Evolutionary conservation across 2,888 invertebrate genomes (phyloP).

Genomic region (Alloscopus bannaensis): DNA sequence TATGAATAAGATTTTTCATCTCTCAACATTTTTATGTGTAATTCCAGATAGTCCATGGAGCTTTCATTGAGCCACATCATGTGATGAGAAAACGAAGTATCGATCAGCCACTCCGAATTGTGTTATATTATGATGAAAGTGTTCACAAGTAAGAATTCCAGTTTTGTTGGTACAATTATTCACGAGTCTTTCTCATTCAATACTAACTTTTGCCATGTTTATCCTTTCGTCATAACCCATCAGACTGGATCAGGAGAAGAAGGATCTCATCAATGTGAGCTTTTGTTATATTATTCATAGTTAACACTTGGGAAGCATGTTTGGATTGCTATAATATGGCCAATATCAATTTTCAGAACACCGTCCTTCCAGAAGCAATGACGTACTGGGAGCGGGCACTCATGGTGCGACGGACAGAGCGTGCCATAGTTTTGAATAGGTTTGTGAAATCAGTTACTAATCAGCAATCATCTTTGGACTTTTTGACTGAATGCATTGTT

Average conservation of each 20-base stretch:
- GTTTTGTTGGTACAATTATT: conserved; percentile 4
- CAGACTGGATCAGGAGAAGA: conserved; percentile 89
- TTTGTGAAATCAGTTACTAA: too few relatives aligned
- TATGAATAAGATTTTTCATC: too few relatives aligned
- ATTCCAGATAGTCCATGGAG: conserved; percentile 90
- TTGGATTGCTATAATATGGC: too few relatives aligned
- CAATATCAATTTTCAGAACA: conserved; percentile 80
- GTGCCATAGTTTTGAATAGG: conserved; percentile 92
- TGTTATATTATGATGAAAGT: conserved; percentile 90
- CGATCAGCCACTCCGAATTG: conserved; percentile 88
- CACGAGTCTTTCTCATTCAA: conserved; percentile 4
- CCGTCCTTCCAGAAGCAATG: conserved; percentile 92
- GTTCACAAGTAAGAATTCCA: conserved; percentile 89
- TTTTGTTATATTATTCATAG: too few relatives aligned
- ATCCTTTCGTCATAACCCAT: conserved; percentile 1
- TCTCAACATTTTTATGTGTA: too few relatives aligned
- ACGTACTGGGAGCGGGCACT: conserved; percentile 95
- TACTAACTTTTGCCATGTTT: neutral
- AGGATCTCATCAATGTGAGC: conserved; percentile 91
- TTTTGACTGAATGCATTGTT: too few relatives aligned
- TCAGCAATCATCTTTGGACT: neutral
- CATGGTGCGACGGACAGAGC: conserved; percentile 90
- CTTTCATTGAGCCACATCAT: conserved; percentile 87
- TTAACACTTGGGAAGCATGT: too few relatives aligned
- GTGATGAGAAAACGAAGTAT: conserved; percentile 86